Base-by-base conservation (phyloP, 2,113 vertebrate genomes). In the Saccopteryx leptura region DNA sequence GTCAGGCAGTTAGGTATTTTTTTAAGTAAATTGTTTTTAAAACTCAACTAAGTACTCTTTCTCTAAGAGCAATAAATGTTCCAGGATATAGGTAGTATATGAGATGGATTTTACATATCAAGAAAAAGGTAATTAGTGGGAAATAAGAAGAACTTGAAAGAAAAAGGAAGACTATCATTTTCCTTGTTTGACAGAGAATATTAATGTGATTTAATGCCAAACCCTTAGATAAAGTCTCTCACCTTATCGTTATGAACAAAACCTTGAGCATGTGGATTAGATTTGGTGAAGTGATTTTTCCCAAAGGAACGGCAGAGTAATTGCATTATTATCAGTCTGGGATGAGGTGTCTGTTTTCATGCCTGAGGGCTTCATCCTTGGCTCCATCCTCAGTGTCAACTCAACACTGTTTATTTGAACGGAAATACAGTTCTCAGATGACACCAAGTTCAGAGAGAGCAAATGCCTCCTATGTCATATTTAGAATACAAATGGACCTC, bases 1-100 rank as follows among this genome's bases (percentile, higher is more conserved):
- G 39, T 39, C 39, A 39, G 39, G 39, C 39, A 39, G 39, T 39
- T 39, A 39, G 39, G 39, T 39, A 39, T 39, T 56, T 46, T 17
- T 71, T 56, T 9, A 89, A 78, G 28, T 88, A 75, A 88, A 71
- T 85, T 81, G 24, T 72, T 69, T 95, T 69, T 58, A 69, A 94
- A 93, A 90, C 18, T 74, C 65, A 90, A 46, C 24, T 65, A 74
- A 74, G 23, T 46, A 14, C 3, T 89, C 63, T 71, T 81, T 90
- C 14, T 94, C 18, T 50, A 71, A 63, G 31, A 87, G 23, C 52
- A 72, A 24, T 69, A 60, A 31, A 74, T 69, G 18, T 54, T 87
- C 69, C 56, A 26, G 31, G 15, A 60, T 52, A 4, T 54, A 33
- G 7, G 9, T 21, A 19, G 33, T 50, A 66, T 48, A 65, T 63